A percentile compares a stretch with the other conserved stretches of the same genome.
phyloP scores from a whole-genome alignment of 2,888 invertebrate genomes.

The Heliconius charithonia region DNA sequence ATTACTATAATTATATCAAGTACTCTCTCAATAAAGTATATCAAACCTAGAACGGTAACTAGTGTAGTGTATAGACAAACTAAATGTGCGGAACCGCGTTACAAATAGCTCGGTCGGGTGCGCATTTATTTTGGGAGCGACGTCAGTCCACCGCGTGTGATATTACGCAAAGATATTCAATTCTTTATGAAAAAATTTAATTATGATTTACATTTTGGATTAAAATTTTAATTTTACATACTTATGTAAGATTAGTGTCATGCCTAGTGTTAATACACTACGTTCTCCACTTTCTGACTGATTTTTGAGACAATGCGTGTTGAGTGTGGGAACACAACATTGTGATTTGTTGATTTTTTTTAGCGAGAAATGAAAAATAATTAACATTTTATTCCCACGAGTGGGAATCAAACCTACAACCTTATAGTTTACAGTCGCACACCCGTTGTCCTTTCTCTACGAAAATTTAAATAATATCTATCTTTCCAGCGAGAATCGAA shows the following conservation, averaged over 20 bases:
- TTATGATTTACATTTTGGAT: neutral
- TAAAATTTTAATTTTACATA: too few species aligned
- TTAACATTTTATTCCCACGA: too few species aligned
- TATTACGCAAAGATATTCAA: slow-evolving; percentile 24
- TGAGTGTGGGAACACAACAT: too few species aligned
- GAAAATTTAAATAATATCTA: neutral
- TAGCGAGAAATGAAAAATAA: too few species aligned
- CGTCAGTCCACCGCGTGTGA: slow-evolving; percentile 26
- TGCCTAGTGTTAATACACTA: too few species aligned
- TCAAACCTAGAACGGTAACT: neutral
- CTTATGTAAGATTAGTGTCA: too few species aligned
- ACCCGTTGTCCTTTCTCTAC: too few species aligned
- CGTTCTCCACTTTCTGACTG: neutral
- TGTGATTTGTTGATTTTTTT: neutral
- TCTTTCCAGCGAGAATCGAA: neutral
- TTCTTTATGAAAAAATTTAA: neutral
- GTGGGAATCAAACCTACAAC: neutral
- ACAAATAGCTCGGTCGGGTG: slow-evolving; percentile 39
- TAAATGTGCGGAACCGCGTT: slow-evolving; percentile 20
- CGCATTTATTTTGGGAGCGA: slow-evolving; percentile 27
- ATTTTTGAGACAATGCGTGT: neutral
- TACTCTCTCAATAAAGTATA: neutral
- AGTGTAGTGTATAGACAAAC: neutral
- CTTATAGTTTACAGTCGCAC: neutral
- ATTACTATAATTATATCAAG: neutral